phyloP scores from a whole-genome alignment of 2,888 invertebrate species.

The Strigamia maritima region DNA sequence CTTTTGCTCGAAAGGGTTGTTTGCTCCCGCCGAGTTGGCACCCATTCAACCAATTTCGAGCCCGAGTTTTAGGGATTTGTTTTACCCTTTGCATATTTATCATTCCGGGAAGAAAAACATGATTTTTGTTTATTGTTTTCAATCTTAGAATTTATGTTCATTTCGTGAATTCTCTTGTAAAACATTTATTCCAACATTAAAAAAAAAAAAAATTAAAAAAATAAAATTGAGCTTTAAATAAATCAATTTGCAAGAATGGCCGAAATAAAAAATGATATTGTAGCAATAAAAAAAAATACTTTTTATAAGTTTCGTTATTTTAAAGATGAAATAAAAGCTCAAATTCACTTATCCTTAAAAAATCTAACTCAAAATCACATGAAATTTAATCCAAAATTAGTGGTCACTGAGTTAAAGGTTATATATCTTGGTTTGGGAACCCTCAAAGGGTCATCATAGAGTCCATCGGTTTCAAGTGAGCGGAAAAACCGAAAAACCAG shows the following conservation, averaged over 20 bases:
- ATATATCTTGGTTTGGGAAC: neutral
- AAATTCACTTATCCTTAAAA: no score
- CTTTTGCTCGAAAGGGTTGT: conserved; percentile 18
- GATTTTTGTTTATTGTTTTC: conserved; percentile 26
- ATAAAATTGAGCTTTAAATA: no score
- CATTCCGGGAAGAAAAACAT: conserved; percentile 19
- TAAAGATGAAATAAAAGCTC: no score
- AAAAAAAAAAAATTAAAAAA: no score
- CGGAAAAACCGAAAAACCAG: neutral
- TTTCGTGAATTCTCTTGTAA: no score
- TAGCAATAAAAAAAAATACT: no score
- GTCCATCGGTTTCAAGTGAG: conserved; percentile 13
- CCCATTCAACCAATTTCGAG: conserved; percentile 31
- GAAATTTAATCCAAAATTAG: neutral
- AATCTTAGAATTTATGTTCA: neutral
- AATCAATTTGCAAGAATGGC: no score
- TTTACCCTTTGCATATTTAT: conserved; percentile 25
- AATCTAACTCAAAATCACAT: neutral
- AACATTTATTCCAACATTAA: no score
- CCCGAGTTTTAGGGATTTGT: conserved; percentile 34
- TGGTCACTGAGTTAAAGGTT: neutral
- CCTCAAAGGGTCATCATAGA: neutral
- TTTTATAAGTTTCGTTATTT: no score
- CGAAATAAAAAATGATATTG: no score
- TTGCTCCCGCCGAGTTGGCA: conserved; percentile 32